Percentiles rank a stretch among this genome's conserved stretches.
Evolutionary conservation across 92 coral and sea anemone species (phyloP).

Genomic region (Metridium senile): DNA sequence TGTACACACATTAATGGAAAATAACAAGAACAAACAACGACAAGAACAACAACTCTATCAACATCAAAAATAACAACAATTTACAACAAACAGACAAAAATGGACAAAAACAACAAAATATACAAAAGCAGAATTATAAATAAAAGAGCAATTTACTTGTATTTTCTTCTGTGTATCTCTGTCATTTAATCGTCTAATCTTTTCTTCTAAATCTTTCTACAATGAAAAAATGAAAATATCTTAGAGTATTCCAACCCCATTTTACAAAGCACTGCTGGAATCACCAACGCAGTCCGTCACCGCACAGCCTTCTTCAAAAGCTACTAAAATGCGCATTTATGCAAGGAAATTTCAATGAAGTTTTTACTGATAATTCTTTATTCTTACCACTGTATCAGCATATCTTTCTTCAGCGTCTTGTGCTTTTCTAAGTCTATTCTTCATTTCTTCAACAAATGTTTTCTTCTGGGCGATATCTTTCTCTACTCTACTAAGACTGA

Average conservation of each 20-base stretch:
- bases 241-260: no score
- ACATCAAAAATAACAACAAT: no score
- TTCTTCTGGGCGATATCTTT: slow-evolving; percentile 85
- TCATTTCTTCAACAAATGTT: slow-evolving; percentile 83
- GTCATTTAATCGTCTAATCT: slow-evolving; percentile 56
- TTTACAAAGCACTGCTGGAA: no score
- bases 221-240: background rate
- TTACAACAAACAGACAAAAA: no score
- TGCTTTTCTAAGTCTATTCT: slow-evolving; percentile 63
- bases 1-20: background rate
- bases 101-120: no score
- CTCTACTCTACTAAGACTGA: slow-evolving; percentile 59
- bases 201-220: slow-evolving; percentile 71
- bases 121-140: no score
- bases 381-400: slow-evolving; percentile 28
- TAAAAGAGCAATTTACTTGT: slow-evolving; percentile 64
- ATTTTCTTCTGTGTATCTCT: slow-evolving; percentile 65
- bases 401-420: slow-evolving; percentile 59
- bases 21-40: background rate
- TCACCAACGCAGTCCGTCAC: no score
- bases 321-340: no score
- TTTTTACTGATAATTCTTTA: background rate
- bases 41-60: no score
- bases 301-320: no score
- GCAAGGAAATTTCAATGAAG: no score